Base-by-base conservation (phyloP, 2,113 vertebrate genomes). In the Sander vitreus region DNA sequence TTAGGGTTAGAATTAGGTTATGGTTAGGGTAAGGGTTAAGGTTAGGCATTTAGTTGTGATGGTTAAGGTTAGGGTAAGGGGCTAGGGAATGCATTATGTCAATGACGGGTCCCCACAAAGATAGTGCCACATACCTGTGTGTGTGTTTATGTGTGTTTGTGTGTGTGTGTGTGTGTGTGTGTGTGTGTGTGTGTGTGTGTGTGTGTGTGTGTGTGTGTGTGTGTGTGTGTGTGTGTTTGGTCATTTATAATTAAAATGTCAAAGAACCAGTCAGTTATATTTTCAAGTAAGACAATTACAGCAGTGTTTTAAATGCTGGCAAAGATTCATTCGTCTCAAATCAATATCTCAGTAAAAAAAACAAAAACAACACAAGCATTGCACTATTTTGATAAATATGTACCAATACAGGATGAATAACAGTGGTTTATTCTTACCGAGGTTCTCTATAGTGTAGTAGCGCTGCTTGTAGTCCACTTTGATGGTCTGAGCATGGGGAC, bases 391-490 rank as follows among this genome's bases (percentile, higher is more conserved):
- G 21, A 71, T 5, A 12, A 6, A 45, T 13, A 9, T 2, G 71
- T 3, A 4, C 0, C 27, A 11, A 9, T 10, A 18, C 16, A 12
- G 43, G 73, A 6, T 21, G 13, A 47, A 13, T 5, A 18, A 7
- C 23, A 27, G 51, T 0, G 33, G 2, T 39, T 18, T n/a, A 23
- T 50, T 90, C 96, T 92, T 88, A 99, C 98, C 97, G 6, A 99
- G 92, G 89, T 97, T 98, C 89, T 99, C 98, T 0, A 99, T 99
- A 80, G 97, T 99, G 92, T 97, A 99, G 83, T 99, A 99, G 85
- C 98, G 96, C 87, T 99, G 98, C 18, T 99, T 99, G 80, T 99
- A 97, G 94, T 99, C 98, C 90, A 99, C 97, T 80, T 97, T 98
- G 93, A 99, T 97, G 86, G 96, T 99, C 95, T 99, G 97, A 0